phyloP scores from a whole-genome alignment of 2,113 vertebrate genomes.

The Herpailurus yagouaroundi region DNA sequence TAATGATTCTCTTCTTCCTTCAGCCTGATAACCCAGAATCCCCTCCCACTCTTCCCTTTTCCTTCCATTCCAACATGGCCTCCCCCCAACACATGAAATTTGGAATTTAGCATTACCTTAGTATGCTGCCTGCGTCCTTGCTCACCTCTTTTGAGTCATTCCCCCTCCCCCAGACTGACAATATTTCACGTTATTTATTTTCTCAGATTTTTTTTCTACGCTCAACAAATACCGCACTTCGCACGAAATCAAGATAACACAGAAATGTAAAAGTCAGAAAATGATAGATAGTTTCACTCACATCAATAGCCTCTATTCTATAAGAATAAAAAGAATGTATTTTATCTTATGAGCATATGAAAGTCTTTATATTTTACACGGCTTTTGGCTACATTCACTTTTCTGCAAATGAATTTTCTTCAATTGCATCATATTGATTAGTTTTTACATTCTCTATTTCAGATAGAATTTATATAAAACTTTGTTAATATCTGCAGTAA shows the following conservation, averaged over 20 bases:
- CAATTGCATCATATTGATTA: not conserved
- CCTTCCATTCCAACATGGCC: not conserved
- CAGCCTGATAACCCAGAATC: not conserved
- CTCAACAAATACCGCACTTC: not conserved
- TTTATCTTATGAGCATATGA: not conserved
- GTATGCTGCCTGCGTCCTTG: not conserved
- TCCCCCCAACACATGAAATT: not conserved
- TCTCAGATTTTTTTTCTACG: not conserved
- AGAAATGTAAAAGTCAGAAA: constrained; percentile 25
- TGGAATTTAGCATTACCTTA: not conserved
- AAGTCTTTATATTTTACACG: not conserved
- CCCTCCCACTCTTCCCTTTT: not conserved
- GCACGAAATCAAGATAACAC: not conserved
- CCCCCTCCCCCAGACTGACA: not conserved
- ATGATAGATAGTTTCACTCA: not conserved
- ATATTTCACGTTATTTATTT: not conserved
- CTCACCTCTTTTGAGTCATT: not conserved
- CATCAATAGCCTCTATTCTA: not conserved
- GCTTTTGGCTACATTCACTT: not conserved
- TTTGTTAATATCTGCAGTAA: constrained; percentile 9
- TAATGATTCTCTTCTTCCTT: not conserved
- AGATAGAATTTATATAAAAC: not conserved
- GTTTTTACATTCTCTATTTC: not conserved
- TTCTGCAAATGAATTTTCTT: not conserved
- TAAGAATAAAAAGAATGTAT: not conserved